Evolutionary conservation across 2,888 invertebrate species (phyloP).

Genomic region (Drosophila paranaensis): DNA sequence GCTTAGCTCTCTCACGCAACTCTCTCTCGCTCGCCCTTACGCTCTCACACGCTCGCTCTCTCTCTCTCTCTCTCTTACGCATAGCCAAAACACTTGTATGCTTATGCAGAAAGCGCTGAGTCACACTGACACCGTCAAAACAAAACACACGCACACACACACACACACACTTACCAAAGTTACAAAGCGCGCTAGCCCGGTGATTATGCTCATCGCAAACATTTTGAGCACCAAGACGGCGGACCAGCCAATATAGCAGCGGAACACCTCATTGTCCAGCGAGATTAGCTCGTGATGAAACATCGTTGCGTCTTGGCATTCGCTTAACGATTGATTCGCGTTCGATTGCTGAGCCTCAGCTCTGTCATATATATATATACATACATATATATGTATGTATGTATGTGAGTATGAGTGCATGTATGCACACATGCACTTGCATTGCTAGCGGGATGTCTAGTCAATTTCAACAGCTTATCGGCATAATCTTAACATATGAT

Average conservation of each 20-base stretch:
- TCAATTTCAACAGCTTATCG: not conserved
- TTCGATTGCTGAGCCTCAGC: not conserved
- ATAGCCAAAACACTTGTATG: slow-evolving; percentile 5
- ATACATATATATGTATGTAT: not conserved
- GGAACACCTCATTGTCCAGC: slow-evolving; percentile 77
- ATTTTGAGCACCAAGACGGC: slow-evolving; percentile 84
- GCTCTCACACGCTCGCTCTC: not conserved
- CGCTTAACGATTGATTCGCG: slow-evolving; percentile 20
- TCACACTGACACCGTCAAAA: slow-evolving; percentile 49
- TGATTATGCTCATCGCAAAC: slow-evolving; percentile 83
- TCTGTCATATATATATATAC: not conserved
- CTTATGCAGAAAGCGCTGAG: slow-evolving; percentile 24
- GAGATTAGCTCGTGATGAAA: slow-evolving; percentile 55
- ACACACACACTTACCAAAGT: slow-evolving; percentile 76
- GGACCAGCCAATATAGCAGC: slow-evolving; percentile 82
- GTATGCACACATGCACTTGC: slow-evolving; percentile 1
- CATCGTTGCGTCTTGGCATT: slow-evolving; percentile 35
- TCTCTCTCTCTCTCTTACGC: slow-evolving; percentile 1
- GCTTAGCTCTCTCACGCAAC: not conserved
- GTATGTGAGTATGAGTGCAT: not conserved
- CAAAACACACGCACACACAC: not conserved
- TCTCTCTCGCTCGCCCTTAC: not conserved
- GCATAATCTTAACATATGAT: not conserved
- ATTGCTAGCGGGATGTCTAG: not conserved
- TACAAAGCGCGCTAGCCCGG: slow-evolving; percentile 82